phyloP scores from a whole-genome alignment of 2,797 vertebrate genomes.

The Oreochromis mossambicus region DNA sequence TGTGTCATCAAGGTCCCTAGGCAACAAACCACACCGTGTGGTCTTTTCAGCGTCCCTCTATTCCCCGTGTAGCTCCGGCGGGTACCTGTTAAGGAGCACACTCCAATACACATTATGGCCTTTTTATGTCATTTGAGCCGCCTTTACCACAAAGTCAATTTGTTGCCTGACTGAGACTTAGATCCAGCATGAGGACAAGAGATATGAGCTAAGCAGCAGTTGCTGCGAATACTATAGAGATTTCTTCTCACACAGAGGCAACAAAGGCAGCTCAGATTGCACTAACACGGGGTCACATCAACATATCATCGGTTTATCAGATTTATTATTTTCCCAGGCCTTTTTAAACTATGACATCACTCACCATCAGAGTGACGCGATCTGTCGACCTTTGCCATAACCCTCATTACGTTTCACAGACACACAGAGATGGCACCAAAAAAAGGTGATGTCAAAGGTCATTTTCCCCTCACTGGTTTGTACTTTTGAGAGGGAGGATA shows the following conservation, averaged over 20 bases:
- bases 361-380: conserved; percentile 53
- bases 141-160: conserved; percentile 49
- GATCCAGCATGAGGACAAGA: background rate
- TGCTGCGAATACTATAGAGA: background rate
- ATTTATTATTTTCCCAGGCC: conserved; percentile 46
- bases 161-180: conserved; percentile 45
- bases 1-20: conserved; percentile 66
- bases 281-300: background rate
- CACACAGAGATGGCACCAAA: conserved; percentile 42
- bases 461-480: conserved; percentile 65
- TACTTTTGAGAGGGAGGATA: conserved; percentile 62
- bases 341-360: conserved; percentile 62
- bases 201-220: background rate
- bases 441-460: conserved; percentile 75
- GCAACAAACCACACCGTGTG: conserved; percentile 73
- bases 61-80: conserved; percentile 58
- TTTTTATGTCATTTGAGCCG: conserved; percentile 33
- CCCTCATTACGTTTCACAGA: conserved; percentile 53
- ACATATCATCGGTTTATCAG: background rate
- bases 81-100: conserved; percentile 71
- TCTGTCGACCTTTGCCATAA: conserved; percentile 67
- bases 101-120: conserved; percentile 57
- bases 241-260: background rate
- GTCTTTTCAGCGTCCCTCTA: conserved; percentile 52
- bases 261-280: background rate